Base-by-base conservation (phyloP, 1,140 invertebrate species). In the Drosophila sucinea region DNA sequence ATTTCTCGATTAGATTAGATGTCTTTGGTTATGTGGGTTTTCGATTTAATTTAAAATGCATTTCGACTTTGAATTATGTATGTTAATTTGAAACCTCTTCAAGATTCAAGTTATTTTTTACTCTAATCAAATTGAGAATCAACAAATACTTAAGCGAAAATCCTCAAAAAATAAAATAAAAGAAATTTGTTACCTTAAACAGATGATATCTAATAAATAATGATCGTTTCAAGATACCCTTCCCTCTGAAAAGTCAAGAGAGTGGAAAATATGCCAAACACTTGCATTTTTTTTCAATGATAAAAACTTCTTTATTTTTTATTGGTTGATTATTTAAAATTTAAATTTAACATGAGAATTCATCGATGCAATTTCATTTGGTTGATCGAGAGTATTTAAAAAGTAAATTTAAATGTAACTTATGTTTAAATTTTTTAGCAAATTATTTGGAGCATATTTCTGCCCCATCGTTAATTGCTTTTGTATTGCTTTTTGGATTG, bases 1-100 rank as follows among this genome's bases (percentile, higher is more conserved):
- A 76, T 65, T 76, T 55, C 54, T 44, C 23, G 44, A 51, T 51
- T 51, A 51, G 44, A 51, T 17, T 51, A 51, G 27, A 51, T 51
- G 44, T 23, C 23, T 17, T 27, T 51, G 23, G 44, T 6, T 27
- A 51, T 51, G 44, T 51, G 44, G 44, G 44, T 51, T 51, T 51
- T 51, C 7, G 44, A 51, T 51, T 51, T 51, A 27, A 51, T 51
- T 51, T 51, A 51, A 51, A 51, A 51, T 51, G 44, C 44, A 51
- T 51, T 51, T 51, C 44, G 25, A 25, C 44, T 51, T 51, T 51
- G 25, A 51, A 51, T 51, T 51, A 51, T 51, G 44, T 51, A 51
- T 51, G 44, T 51, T 51, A 51, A 51, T 51, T 51, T 51, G 2
- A 27, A 23, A 27, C 7, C 4, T 7, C 2, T 8, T 7, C 2